A percentile compares a stretch with the other conserved stretches of the same genome.
phyloP scores from a whole-genome alignment of 2,113 vertebrate genomes.

The Andinoacara biseriatus region DNA sequence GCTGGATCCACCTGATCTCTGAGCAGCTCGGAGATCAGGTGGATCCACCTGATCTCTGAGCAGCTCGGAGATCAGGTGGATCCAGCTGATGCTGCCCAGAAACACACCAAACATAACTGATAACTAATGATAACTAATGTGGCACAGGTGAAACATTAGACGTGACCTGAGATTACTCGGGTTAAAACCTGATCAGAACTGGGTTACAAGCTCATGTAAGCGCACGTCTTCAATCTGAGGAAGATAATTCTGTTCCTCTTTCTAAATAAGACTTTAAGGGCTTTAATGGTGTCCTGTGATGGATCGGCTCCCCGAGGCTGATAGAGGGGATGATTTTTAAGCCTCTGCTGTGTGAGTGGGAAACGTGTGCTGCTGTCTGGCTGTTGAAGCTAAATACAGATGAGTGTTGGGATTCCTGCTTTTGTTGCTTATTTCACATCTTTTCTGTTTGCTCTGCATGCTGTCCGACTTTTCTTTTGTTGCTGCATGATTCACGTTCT shows the following conservation, averaged over 20 bases:
- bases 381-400: neutral
- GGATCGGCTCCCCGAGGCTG: no score
- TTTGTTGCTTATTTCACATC: rapidly evolving
- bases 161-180: no score
- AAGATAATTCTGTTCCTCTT: no score
- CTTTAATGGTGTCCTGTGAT: no score
- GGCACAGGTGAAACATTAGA: no score
- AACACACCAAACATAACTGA: no score
- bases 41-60: neutral
- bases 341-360: neutral
- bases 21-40: neutral
- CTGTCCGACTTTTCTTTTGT: neutral
- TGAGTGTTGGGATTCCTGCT: neutral
- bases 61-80: neutral
- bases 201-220: no score
- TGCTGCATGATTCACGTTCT: conserved; percentile 35
- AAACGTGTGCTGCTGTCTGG: neutral
- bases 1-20: neutral
- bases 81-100: neutral
- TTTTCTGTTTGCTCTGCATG: conserved; percentile 18
- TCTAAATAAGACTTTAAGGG: no score
- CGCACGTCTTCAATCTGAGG: no score
- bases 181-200: no score
- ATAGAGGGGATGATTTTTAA: neutral
- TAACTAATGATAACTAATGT: no score